Base-by-base conservation (phyloP, 2,888 invertebrate species). In the Unio delphinus region DNA sequence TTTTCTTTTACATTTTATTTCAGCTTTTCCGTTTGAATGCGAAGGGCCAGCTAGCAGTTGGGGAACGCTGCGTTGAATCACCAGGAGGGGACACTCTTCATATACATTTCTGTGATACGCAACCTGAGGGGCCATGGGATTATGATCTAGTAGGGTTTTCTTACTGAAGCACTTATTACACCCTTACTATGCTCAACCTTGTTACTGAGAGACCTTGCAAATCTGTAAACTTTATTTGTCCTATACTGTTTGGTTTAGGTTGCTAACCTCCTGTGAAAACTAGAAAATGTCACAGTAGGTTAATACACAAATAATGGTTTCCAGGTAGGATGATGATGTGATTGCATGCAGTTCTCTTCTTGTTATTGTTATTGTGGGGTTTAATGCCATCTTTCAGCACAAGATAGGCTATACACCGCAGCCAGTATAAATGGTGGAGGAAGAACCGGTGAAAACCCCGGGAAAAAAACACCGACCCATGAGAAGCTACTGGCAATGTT, bases 111-210 rank as follows among this genome's bases (percentile, higher is more conserved):
- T 99, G 99, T 90, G 92, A 95, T 66, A 92, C 96, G 65, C 96
- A 96, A 20, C 97, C 96, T 3, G 95, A 96, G 87, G 99, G 99
- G 0, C 97, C 96, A 0, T 99, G 98, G 98, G 92, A 94, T 87
- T 98, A 95, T 88, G 95, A 97, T 84, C 94, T 95, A 84, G 93
- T 91, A 81, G 81, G 70, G 55, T 30, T 6, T 34, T n/a, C 28
- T 18, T 20, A 34, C 45, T 23, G n/a, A 8, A 23, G 59, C 11
- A 26, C 59, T 58, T 15, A n/a, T 23, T 11, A 18, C 18, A 58
- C n/a, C 1, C 1, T 4, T 54, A 28, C 34, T 28, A n/a, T 20
- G 15, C 28, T 15, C 34, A 61, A 18, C 23, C 8, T 3, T 23
- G 18, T 34, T 28, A 17, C 15, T 1, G 18, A 26, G 55, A 18